Conservation (phyloP, 2,113 vertebrate genomes). For the Uria lomvia region DNA sequence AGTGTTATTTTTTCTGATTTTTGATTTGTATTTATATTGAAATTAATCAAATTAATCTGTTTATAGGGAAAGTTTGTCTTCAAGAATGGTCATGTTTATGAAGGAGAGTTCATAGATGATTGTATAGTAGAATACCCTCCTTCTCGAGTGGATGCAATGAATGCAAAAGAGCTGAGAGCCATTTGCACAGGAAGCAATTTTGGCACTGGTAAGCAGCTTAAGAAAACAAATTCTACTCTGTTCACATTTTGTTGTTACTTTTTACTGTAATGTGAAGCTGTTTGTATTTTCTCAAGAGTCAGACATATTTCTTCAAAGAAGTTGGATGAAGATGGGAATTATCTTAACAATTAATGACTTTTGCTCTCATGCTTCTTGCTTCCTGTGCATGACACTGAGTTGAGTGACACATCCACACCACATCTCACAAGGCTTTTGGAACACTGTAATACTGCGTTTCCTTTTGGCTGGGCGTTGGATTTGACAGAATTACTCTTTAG, state of each 20-base stretch:
- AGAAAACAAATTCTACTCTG: background rate
- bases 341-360: background rate
- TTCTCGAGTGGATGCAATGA: background rate
- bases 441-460: background rate
- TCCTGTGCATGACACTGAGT: background rate
- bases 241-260: background rate
- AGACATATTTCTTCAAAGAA: background rate
- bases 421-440: background rate
- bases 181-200: background rate
- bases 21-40: background rate
- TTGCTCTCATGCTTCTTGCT: background rate
- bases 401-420: background rate
- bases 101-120: conserved; percentile 78
- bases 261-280: background rate
- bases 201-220: conserved; percentile 47
- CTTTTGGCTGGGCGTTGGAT: background rate
- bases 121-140: conserved; percentile 35
- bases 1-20: background rate
- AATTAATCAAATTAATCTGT: background rate
- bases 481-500: background rate
- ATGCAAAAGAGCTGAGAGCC: background rate
- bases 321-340: background rate
- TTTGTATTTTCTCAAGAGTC: background rate
- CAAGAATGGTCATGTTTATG: conserved; percentile 75
- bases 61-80: conserved; percentile 79